These are phyloP conservation scores for Scytalopus superciliaris DNA, from an alignment of 2,113 vertebrate genomes.

Conservation along the genomic window DNA sequence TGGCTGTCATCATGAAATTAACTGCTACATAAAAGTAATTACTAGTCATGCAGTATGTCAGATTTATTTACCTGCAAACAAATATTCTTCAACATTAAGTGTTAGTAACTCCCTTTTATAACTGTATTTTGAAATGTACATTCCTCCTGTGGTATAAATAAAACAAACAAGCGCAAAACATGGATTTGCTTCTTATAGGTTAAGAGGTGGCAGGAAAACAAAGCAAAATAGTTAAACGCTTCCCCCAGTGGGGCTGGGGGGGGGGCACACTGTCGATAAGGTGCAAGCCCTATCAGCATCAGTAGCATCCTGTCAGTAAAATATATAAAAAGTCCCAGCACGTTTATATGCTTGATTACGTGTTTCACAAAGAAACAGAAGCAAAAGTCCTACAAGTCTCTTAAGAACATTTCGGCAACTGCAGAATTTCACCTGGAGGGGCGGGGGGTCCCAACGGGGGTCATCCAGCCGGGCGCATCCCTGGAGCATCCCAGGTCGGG, in stretches of 20 bases:
- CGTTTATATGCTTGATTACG: not conserved
- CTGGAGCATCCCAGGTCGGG: no score
- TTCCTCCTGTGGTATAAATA: not conserved
- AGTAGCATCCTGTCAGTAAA: not conserved
- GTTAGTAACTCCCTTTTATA: slow-evolving; percentile 36
- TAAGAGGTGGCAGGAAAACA: not conserved
- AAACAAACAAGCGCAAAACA: not conserved
- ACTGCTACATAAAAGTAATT: slow-evolving; percentile 42
- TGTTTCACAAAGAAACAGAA: not conserved
- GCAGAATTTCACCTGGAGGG: not conserved
- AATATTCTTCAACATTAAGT: slow-evolving; percentile 53
- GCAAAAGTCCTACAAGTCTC: not conserved
- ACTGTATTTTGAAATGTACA: slow-evolving; percentile 38
- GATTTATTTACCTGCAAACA: slow-evolving; percentile 64
- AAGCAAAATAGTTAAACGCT: not conserved
- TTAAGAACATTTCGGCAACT: not conserved
- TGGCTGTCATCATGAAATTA: slow-evolving; percentile 54
- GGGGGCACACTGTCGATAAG: not conserved
- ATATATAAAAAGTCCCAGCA: not conserved
- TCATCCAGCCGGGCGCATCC: no score
- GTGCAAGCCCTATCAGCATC: not conserved
- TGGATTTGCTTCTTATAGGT: not conserved
- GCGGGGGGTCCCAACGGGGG: no score
- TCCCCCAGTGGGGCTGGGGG: not conserved
- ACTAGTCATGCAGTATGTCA: slow-evolving; percentile 30